Conservation (phyloP, 1,140 invertebrate genomes). For the Adoxophyes honmai region DNA sequence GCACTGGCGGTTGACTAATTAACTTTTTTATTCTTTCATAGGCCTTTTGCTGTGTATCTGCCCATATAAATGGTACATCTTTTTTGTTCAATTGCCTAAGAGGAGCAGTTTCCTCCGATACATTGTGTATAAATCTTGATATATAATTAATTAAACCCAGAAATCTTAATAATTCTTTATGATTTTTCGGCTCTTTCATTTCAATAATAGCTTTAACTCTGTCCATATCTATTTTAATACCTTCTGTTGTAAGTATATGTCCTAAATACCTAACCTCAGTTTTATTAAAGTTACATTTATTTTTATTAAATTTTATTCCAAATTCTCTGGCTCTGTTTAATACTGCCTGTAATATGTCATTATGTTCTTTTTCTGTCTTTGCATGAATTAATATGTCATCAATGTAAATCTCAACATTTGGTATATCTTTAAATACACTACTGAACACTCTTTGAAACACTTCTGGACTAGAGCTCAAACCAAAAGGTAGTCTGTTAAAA, state of each 20-base stretch:
- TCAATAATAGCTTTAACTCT: conserved; percentile 5
- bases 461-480: conserved; percentile 1
- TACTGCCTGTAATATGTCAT: neutral
- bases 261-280: conserved; percentile 7
- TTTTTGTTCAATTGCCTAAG: too few relatives aligned
- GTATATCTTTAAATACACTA: neutral
- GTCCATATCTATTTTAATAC: neutral
- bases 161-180: conserved; percentile 10
- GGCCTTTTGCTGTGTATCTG: too few relatives aligned
- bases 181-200: neutral
- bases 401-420: neutral
- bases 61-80: too few relatives aligned
- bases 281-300: too few relatives aligned
- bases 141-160: conserved; percentile 12
- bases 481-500: conserved; percentile 6
- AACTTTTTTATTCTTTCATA: too few relatives aligned
- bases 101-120: too few relatives aligned
- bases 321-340: neutral
- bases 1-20: too few relatives aligned
- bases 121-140: too few relatives aligned
- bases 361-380: neutral
- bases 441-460: neutral
- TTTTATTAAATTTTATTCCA: too few relatives aligned
- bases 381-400: neutral
- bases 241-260: neutral